Evolutionary conservation across 1,140 invertebrate genomes (phyloP), one percentile per base, ranked within the genome.

Genomic region (Bombus sibiricus): DNA sequence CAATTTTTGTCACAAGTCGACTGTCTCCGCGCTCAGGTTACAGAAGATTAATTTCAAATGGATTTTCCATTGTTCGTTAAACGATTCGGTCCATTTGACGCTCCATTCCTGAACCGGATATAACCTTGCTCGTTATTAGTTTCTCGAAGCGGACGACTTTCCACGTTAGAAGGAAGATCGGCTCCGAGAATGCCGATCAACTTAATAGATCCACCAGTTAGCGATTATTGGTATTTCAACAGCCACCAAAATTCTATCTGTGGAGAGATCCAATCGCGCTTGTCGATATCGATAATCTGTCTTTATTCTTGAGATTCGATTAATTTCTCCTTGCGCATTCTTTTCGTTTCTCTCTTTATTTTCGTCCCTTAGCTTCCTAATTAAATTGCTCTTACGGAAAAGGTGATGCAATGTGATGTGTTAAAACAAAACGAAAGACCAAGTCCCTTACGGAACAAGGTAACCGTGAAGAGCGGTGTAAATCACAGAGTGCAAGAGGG

Each of bases 21-120:
- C 53, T 13, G 15, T 12, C 25, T 15, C 4, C 2, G 4, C 8
- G 68, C 28, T 53, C 69, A 76, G 22, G n/a, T 15, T n/a, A 15
- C n/a, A 57, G 39, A 57, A 87, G 74, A 90, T 87, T 85, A 90
- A 87, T 82, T 73, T 59, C 22, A 74, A 87, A 77, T 34, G 77
- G 82, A 87, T 87, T 82, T 81, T 82, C 62, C 76, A 69, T 76
- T 81, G 32, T 43, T 84, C 81, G 47, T 82, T 85, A 87, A 87
- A 43, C 69, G 81, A 59, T 72, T 79, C 39, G 62, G 32, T 73
- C 75, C 80, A 37, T 57, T 75, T 59, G 12, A 37, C 53, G 25
- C 47, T n/a, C 32, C 3, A 28, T 6, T 3, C 37, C 6, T 18
- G 22, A 25, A 62, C 66, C 41, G 76, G 68, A 72, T 85, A 85